Conservation (phyloP, 2,113 vertebrate species). For the Toxotes chatareus region DNA sequence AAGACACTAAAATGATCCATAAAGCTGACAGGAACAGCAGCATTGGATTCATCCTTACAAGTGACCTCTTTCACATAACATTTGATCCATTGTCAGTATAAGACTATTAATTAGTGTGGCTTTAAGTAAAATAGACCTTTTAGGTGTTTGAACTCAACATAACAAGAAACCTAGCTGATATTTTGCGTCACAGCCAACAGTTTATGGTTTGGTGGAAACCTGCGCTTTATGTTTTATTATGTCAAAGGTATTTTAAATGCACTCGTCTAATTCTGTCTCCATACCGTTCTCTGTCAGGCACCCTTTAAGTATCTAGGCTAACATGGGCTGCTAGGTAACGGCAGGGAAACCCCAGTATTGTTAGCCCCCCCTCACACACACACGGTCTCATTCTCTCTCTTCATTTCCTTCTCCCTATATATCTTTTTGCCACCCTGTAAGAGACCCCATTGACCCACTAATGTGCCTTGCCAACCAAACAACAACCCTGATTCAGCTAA, state of each 20-base stretch:
- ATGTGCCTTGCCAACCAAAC: constrained; percentile 63
- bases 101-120: neutral
- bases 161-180: neutral
- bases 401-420: constrained; percentile 41
- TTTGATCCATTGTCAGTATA: neutral
- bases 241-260: neutral
- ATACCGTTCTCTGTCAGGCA: constrained; percentile 12
- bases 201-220: neutral
- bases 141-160: neutral
- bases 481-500: constrained; percentile 72
- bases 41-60: neutral
- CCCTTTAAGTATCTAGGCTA: neutral
- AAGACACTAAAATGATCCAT: neutral
- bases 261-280: neutral
- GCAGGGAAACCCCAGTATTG: constrained; percentile 31
- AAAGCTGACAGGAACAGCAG: neutral
- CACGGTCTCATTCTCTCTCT: neutral
- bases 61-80: neutral
- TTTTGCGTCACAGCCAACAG: no score
- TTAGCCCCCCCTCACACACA: neutral
- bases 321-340: constrained; percentile 39
- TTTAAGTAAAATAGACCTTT: neutral
- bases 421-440: constrained; percentile 50
- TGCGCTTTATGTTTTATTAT: neutral
- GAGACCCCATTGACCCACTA: constrained; percentile 63